A percentile compares a stretch with the other conserved stretches of the same genome.
Evolutionary conservation across 2,888 invertebrate species (phyloP).

Genomic region (Tenthredo amoena): DNA sequence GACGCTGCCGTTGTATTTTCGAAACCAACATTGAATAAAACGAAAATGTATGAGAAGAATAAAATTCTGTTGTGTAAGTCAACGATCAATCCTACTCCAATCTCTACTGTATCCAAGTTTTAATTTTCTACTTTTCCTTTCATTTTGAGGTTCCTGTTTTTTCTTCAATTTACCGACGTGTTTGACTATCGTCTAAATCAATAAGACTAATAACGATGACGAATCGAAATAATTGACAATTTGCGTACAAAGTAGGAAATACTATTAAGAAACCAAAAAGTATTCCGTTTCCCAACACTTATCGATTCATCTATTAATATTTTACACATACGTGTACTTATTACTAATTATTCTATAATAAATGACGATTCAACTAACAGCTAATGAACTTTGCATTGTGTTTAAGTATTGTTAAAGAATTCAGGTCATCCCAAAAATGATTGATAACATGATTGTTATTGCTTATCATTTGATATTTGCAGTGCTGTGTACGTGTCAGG

Average conservation of each 20-base stretch:
- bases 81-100: not conserved
- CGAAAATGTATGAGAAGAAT: slow-evolving; percentile 61
- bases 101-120: not conserved
- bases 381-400: not conserved
- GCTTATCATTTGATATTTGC: not conserved
- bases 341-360: not conserved
- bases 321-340: not conserved
- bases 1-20: slow-evolving; percentile 72
- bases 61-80: not conserved
- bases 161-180: not conserved
- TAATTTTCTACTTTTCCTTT: not conserved
- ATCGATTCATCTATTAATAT: not conserved
- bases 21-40: slow-evolving; percentile 72
- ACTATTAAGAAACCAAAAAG: not conserved
- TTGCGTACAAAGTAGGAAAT: no score
- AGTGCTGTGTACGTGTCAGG: not conserved
- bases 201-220: no score
- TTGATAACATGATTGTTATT: slow-evolving; percentile 21
- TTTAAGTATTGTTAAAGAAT: not conserved
- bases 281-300: not conserved
- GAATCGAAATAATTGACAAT: no score
- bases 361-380: not conserved
- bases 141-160: not conserved
- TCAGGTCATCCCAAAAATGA: not conserved
- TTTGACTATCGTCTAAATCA: not conserved